A percentile compares a stretch with the other conserved stretches of the same genome.
Conservation (phyloP, 2,113 vertebrate species). For the Etheostoma cragini region DNA sequence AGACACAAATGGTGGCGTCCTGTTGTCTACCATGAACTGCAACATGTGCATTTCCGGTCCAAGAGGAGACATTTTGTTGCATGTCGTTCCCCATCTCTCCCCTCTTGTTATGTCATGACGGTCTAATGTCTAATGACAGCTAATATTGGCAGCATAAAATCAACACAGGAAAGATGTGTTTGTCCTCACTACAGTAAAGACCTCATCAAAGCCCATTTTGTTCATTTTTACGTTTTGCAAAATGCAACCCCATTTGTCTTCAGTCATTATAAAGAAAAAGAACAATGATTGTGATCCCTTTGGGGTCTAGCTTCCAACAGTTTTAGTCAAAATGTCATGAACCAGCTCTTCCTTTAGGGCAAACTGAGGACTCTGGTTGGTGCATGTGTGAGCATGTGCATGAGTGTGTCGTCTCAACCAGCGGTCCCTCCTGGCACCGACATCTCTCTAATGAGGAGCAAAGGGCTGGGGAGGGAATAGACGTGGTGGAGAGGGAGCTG, state of each 20-base stretch:
- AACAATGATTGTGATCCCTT: neutral
- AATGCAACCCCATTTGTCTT: neutral
- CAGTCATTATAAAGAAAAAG: neutral
- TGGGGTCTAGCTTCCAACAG: neutral
- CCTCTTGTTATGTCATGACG: neutral
- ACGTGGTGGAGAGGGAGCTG: slow-evolving; percentile 42
- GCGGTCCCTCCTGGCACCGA: slow-evolving; percentile 40
- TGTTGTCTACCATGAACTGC: neutral
- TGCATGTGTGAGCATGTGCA: neutral
- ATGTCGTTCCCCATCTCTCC: neutral
- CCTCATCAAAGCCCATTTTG: neutral
- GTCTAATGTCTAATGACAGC: neutral
- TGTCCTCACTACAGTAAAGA: neutral
- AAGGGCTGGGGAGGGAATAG: slow-evolving; percentile 27
- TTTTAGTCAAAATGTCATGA: slow-evolving; percentile 32
- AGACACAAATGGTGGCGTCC: neutral
- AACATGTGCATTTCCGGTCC: neutral
- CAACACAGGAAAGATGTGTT: neutral
- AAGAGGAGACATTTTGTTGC: neutral
- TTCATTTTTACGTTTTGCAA: neutral
- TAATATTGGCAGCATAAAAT: neutral
- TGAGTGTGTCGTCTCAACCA: slow-evolving; percentile 11
- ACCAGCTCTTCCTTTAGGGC: neutral
- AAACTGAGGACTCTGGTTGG: slow-evolving; percentile 6
- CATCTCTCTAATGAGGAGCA: slow-evolving; percentile 59